phyloP scores from a whole-genome alignment of 2,113 vertebrate species.

The Kryptolebias marmoratus region DNA sequence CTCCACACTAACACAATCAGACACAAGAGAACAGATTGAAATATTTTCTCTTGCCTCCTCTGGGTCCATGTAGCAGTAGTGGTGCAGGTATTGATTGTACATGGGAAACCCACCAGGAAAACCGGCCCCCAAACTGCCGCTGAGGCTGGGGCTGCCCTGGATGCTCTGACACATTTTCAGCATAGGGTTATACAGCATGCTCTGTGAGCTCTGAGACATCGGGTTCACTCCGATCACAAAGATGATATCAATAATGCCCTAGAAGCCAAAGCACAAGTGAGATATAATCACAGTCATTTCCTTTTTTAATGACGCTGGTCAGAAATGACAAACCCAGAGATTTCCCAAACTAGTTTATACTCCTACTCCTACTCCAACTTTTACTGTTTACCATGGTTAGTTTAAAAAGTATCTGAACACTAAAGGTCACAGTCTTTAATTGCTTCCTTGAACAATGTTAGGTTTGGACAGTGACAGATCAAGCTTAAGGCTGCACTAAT shows the following conservation, averaged over 20 bases:
- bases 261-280: not conserved
- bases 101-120: conserved; percentile 70
- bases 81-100: conserved; percentile 86
- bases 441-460: not conserved
- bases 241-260: conserved; percentile 88
- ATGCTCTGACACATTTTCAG: conserved; percentile 84
- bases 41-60: conserved; percentile 81
- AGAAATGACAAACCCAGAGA: not conserved
- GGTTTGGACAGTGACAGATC: not conserved
- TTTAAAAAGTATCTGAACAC: too few species aligned
- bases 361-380: not conserved
- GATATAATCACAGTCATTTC: not conserved
- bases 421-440: not conserved
- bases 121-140: conserved; percentile 60
- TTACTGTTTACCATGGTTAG: too few species aligned
- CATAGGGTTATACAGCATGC: conserved; percentile 84
- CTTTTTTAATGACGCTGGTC: not conserved
- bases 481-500: not conserved
- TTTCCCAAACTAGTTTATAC: not conserved
- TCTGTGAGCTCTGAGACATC: conserved; percentile 84
- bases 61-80: conserved; percentile 90
- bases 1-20: too few species aligned
- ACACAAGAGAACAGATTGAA: not conserved
- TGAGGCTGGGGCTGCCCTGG: conserved; percentile 76
- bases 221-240: conserved; percentile 90